Evolutionary conservation across 2,113 vertebrate genomes (phyloP).

Genomic region (Pleuronectes platessa): DNA sequence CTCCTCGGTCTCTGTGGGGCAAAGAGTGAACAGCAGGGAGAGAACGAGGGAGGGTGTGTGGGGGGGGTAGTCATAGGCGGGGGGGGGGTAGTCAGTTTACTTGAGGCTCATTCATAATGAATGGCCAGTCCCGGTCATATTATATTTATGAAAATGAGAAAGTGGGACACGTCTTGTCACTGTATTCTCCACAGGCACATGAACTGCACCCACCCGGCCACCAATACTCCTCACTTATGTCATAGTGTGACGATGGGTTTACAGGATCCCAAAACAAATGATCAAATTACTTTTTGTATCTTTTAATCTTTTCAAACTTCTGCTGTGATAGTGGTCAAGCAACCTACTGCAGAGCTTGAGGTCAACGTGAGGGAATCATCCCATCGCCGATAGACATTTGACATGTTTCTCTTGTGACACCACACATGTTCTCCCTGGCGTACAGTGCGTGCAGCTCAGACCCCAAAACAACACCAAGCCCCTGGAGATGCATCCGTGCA

Average conservation of each 20-base stretch:
- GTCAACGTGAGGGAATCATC: not conserved
- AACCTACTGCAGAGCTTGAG: not conserved
- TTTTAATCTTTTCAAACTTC: not conserved
- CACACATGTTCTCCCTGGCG: conserved; percentile 22
- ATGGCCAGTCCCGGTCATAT: conserved; percentile 52
- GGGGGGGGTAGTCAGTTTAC: conserved; percentile 26
- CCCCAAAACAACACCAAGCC: conserved; percentile 23
- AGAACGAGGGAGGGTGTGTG: not conserved
- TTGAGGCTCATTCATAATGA: conserved; percentile 65
- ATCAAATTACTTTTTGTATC: not conserved
- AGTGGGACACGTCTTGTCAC: conserved; percentile 52
- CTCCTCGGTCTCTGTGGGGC: not conserved
- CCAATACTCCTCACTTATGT: not conserved
- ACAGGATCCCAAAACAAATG: not conserved
- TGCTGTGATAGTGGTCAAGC: too few relatives aligned
- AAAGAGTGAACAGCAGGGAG: not conserved
- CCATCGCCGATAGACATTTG: not conserved
- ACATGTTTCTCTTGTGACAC: not conserved
- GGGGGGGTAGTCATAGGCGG: not conserved
- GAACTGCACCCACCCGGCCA: not conserved
- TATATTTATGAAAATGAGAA: conserved; percentile 69
- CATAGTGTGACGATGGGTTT: not conserved
- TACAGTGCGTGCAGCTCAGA: not conserved
- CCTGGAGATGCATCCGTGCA: conserved; percentile 15
- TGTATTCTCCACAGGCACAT: conserved; percentile 27